Percentiles rank a stretch among this genome's conserved stretches.
These are phyloP conservation scores for Planococcus citri DNA, from an alignment of 1,140 invertebrate species.

Conservation along the genomic window DNA sequence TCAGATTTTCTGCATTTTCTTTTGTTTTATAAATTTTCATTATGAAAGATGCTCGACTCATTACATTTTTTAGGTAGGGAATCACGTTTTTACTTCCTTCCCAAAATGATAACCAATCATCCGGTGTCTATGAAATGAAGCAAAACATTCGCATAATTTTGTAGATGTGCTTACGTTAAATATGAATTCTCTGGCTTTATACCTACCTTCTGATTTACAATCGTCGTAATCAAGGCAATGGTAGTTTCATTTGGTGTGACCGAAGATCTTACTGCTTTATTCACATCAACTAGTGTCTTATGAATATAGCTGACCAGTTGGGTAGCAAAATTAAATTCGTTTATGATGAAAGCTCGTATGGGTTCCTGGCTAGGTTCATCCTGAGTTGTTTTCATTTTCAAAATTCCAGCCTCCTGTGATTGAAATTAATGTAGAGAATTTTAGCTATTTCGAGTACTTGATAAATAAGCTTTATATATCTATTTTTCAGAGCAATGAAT, in stretches of 20 bases:
- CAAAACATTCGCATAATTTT: too few species aligned
- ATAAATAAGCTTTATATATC: too few species aligned
- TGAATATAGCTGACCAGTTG: slow-evolving; percentile 41
- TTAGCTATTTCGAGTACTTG: too few species aligned
- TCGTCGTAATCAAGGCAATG: slow-evolving; percentile 39
- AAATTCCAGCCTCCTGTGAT: not conserved
- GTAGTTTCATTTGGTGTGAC: slow-evolving; percentile 40
- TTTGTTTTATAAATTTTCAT: slow-evolving; percentile 35
- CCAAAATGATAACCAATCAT: slow-evolving; percentile 61
- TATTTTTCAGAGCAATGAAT: too few species aligned
- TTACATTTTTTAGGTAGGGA: slow-evolving; percentile 54
- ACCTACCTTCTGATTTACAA: slow-evolving; percentile 45
- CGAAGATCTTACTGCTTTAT: slow-evolving; percentile 47
- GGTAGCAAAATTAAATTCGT: slow-evolving; percentile 43
- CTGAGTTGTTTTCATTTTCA: slow-evolving; percentile 31
- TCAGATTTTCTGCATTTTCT: slow-evolving; percentile 35
- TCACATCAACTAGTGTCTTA: slow-evolving; percentile 43
- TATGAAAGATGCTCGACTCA: slow-evolving; percentile 45
- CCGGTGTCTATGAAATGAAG: slow-evolving; percentile 48
- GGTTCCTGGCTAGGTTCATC: slow-evolving; percentile 32
- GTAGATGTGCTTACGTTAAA: too few species aligned
- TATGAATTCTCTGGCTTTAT: slow-evolving; percentile 17
- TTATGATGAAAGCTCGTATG: slow-evolving; percentile 39
- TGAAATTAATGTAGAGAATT: not conserved
- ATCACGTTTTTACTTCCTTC: slow-evolving; percentile 57